These are phyloP conservation scores for Lepidotrigona ventralis DNA, from an alignment of 1,140 invertebrate species.

Conservation along the genomic window DNA sequence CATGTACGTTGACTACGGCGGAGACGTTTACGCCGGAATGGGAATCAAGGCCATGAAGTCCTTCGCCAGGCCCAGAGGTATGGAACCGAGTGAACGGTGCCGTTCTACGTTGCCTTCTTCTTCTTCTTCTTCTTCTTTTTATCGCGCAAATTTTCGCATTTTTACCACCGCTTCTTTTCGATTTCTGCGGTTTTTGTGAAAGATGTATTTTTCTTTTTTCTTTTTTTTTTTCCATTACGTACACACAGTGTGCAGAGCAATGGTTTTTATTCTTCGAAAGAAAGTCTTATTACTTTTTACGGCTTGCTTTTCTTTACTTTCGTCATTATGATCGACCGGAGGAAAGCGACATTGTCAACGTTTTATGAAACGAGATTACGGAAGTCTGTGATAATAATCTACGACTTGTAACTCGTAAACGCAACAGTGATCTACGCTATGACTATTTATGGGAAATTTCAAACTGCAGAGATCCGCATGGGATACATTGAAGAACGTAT, in stretches of 20 bases:
- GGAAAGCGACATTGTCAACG: no score
- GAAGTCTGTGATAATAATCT: no score
- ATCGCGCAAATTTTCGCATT: neutral
- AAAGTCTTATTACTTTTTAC: no score
- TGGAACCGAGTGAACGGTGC: conserved; percentile 43
- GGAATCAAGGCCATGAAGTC: conserved; percentile 82
- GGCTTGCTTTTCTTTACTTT: no score
- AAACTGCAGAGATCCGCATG: no score
- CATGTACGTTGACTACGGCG: conserved; percentile 78
- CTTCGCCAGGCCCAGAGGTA: conserved; percentile 80
- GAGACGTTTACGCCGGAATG: conserved; percentile 78
- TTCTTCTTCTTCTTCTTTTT: neutral
- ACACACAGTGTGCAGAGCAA: no score
- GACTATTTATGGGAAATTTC: no score
- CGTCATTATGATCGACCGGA: no score
- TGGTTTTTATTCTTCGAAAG: neutral
- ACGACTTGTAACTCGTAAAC: no score
- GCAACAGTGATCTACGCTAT: no score
- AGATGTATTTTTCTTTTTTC: neutral
- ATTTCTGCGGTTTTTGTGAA: neutral
- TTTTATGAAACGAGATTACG: no score
- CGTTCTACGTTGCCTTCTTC: neutral
- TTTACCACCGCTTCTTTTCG: neutral
- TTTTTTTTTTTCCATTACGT: neutral
- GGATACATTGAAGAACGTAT: no score